Evolutionary conservation across 2,888 invertebrate genomes (phyloP), one percentile per base, ranked within the genome.

Genomic region (Spilosoma lubricipeda): DNA sequence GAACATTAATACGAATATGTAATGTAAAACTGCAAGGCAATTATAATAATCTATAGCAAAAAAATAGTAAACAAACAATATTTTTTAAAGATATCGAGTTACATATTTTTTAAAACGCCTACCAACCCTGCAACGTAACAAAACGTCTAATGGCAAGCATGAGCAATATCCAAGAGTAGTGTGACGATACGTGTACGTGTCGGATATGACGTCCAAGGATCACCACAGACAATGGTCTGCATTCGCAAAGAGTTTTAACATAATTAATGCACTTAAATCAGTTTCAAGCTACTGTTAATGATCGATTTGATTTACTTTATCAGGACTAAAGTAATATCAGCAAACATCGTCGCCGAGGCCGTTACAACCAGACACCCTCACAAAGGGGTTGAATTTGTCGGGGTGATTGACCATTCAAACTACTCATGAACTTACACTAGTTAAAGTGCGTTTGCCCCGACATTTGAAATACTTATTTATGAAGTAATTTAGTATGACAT

Each of bases 401-500:
- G 74, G 87, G 85, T 86, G 78, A 77, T 82, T 89, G 87, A 87
- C 83, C 88, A 80, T 78, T 70, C 71, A 70, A 79, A 80, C 73
- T 77, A 65, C 71, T 70, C 71, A 68, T 30, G 52, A 42, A 77
- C 72, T 76, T 68, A 77, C 64, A 72, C 64, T 69, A 59, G 70
- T 72, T 75, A 56, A 67, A 67, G 73, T 74, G 63, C 73, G 70
- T 72, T 81, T 77, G 79, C 72, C 77, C 65, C 71, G n/a, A 67
- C 56, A 39, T 56, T 68, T 27, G 63, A 36, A 74, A 45, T 33
- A 39, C 56, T 33, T 73, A 33, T 63, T 65, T 69, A 33, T 65
- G n/a, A 23, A 18, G 27, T 63, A 67, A 68, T 48, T 64, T 68
- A 45, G 18, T 36, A 15, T 70, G 42, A 30, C 23, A 63, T 39